phyloP scores from a whole-genome alignment of 2,113 vertebrate species.

The Poeciliopsis retropinna region DNA sequence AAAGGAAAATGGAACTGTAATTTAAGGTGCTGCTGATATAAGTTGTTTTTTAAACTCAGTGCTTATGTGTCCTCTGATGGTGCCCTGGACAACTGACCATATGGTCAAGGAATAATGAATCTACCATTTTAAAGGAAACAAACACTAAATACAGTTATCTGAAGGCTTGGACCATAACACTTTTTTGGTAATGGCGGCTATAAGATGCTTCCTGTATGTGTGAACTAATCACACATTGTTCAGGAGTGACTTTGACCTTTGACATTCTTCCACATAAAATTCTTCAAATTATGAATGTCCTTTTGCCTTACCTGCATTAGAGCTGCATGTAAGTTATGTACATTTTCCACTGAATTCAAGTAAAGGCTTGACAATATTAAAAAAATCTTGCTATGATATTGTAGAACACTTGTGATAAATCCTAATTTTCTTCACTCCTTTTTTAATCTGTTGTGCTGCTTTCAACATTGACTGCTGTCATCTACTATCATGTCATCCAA shows the following conservation, averaged over 20 bases:
- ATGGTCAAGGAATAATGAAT: neutral
- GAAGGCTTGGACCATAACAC: too few species aligned
- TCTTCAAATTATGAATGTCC: too few species aligned
- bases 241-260: too few species aligned
- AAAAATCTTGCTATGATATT: neutral
- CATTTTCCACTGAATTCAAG: neutral
- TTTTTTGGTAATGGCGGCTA: too few species aligned
- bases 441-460: neutral
- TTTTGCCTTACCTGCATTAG: too few species aligned
- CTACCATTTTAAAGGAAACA: too few species aligned
- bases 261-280: too few species aligned
- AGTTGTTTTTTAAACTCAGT: neutral
- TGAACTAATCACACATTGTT: too few species aligned
- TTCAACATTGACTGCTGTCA: neutral
- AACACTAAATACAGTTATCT: too few species aligned
- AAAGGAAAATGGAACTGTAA: too few species aligned
- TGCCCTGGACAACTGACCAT: neutral
- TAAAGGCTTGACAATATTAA: neutral
- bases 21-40: neutral
- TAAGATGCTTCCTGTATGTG: too few species aligned
- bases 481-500: neutral
- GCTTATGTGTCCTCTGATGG: neutral
- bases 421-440: too few species aligned
- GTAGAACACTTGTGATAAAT: neutral
- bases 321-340: neutral